Percentiles rank a stretch among this genome's conserved stretches.
Conservation (phyloP, 2,113 vertebrate species). For the Alethe castanea region DNA sequence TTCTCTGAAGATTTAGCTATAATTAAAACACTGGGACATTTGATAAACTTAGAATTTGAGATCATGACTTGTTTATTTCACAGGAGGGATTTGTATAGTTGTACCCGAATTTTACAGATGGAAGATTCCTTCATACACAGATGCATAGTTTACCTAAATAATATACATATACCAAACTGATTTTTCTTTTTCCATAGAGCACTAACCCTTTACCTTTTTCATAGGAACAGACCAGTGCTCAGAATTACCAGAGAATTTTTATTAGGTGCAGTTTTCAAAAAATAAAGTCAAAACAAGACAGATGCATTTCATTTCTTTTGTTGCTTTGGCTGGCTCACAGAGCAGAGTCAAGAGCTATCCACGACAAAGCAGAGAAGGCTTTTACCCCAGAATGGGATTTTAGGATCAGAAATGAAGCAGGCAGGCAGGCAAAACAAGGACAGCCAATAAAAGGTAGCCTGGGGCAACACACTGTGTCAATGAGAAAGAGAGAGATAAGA, state of each 20-base stretch:
- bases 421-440: constrained; percentile 32
- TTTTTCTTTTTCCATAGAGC: background rate
- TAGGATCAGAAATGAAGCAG: background rate
- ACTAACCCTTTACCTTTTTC: background rate
- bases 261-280: background rate
- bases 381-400: constrained; percentile 9
- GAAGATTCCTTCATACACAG: background rate
- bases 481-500: constrained; percentile 49
- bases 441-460: constrained; percentile 33
- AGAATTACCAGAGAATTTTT: background rate
- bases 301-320: background rate
- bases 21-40: background rate
- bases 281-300: background rate
- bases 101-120: background rate
- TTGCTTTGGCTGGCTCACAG: background rate
- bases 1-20: background rate
- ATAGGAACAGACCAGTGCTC: background rate
- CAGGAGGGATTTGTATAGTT: background rate
- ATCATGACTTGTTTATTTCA: background rate
- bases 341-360: background rate
- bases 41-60: background rate
- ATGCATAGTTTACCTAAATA: background rate
- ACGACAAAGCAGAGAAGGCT: background rate
- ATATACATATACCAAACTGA: background rate
- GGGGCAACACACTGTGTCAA: constrained; percentile 14